These are phyloP conservation scores for Apamea crenata DNA, from an alignment of 2,888 invertebrate genomes.

Conservation along the genomic window DNA sequence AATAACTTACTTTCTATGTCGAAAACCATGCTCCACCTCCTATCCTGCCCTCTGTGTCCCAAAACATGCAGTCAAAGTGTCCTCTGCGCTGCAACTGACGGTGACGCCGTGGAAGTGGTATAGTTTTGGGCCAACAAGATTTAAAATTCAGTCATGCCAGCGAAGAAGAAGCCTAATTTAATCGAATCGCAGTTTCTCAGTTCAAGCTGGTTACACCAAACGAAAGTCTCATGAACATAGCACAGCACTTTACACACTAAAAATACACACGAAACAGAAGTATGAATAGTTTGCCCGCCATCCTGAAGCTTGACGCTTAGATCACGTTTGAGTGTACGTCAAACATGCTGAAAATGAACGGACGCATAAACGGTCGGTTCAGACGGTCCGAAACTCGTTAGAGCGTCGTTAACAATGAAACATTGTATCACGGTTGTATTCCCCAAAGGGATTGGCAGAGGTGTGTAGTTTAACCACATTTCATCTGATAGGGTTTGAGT, in stretches of 20 bases:
- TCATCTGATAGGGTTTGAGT: not conserved
- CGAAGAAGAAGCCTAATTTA: not conserved
- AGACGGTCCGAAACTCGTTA: not conserved
- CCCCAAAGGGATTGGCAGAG: not conserved
- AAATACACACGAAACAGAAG: not conserved
- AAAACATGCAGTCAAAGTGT: too few relatives aligned
- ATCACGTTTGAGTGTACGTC: not conserved
- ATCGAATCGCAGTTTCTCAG: not conserved
- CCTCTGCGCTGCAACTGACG: too few relatives aligned
- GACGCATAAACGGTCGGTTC: not conserved
- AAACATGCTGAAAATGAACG: constrained; percentile 20
- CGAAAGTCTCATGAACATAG: not conserved
- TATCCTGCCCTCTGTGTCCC: too few relatives aligned
- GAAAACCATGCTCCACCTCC: too few relatives aligned
- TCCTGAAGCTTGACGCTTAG: not conserved
- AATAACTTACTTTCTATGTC: too few relatives aligned
- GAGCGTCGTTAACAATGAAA: not conserved
- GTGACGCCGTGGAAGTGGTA: too few relatives aligned
- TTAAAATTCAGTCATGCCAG: too few relatives aligned
- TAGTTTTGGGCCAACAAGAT: too few relatives aligned
- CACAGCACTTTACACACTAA: constrained; percentile 7
- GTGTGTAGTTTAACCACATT: not conserved
- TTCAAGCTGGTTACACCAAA: constrained; percentile 1
- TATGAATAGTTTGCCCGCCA: not conserved
- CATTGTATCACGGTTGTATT: not conserved